Conservation (phyloP, 1,140 invertebrate genomes). For the Trichogramma pretiosum region DNA sequence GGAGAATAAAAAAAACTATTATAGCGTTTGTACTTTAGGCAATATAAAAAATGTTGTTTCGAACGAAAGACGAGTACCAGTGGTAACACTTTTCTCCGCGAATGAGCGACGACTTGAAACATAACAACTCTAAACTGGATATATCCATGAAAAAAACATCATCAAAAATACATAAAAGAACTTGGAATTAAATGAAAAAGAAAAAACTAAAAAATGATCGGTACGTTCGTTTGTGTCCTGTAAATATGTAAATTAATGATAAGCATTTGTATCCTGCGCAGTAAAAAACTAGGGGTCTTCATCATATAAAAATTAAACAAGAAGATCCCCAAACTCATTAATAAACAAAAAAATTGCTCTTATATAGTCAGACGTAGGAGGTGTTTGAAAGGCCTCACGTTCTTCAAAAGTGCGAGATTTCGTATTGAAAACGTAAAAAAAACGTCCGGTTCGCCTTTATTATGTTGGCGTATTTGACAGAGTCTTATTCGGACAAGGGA, state of each 20-base stretch:
- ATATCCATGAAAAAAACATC: slow-evolving; percentile 8
- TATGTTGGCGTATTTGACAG: slow-evolving; percentile 1
- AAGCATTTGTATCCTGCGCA: slow-evolving; percentile 34
- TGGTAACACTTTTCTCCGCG: slow-evolving; percentile 18
- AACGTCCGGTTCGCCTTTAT: too few relatives aligned
- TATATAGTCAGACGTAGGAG: too few relatives aligned
- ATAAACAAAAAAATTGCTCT: slow-evolving; percentile 4
- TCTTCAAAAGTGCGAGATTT: too few relatives aligned
- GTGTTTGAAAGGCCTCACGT: too few relatives aligned
- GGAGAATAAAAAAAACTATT: slow-evolving; percentile 1
- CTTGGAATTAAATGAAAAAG: slow-evolving; percentile 13
- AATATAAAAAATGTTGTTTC: slow-evolving; percentile 8
- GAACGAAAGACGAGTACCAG: slow-evolving; percentile 1
- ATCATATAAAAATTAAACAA: slow-evolving; percentile 10
- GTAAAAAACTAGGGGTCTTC: slow-evolving; percentile 5
- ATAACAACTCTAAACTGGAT: neutral
- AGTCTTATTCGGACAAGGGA: slow-evolving; percentile 24
- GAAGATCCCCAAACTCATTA: slow-evolving; percentile 8
- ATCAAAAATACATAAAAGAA: slow-evolving; percentile 6
- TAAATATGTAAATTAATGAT: slow-evolving; percentile 42
- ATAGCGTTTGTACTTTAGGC: slow-evolving; percentile 14
- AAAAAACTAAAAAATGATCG: slow-evolving; percentile 18
- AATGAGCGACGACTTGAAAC: slow-evolving; percentile 15
- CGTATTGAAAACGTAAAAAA: too few relatives aligned
- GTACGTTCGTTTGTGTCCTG: slow-evolving; percentile 41